Percentiles rank a stretch among this genome's conserved stretches.
These are phyloP conservation scores for Saxicola maurus DNA, from an alignment of 2,797 vertebrate species.

Conservation along the genomic window DNA sequence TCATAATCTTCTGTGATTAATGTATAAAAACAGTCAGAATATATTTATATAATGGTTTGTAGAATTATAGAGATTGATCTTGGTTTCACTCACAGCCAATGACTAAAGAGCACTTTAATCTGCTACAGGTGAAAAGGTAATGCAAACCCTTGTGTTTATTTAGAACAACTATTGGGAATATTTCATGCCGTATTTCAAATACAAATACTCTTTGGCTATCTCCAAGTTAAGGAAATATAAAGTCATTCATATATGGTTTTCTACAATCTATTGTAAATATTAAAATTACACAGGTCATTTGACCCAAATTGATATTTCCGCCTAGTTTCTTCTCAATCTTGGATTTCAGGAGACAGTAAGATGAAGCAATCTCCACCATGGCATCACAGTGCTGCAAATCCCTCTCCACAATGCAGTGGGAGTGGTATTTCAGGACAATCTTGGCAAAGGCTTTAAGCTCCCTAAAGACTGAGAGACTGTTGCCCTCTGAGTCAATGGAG, in stretches of 20 bases:
- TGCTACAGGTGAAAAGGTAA: conserved; percentile 58
- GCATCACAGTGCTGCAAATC: conserved; percentile 1
- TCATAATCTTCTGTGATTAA: conserved; percentile 65
- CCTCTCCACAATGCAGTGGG: not conserved
- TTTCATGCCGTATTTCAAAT: conserved; percentile 67
- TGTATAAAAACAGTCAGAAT: conserved; percentile 44
- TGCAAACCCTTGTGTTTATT: conserved; percentile 45
- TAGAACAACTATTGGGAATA: conserved; percentile 61
- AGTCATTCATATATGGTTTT: conserved; percentile 66
- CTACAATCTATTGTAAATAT: conserved; percentile 69
- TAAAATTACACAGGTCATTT: conserved; percentile 77
- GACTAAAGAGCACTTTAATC: conserved; percentile 48
- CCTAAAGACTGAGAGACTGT: not conserved
- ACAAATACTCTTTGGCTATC: conserved; percentile 66
- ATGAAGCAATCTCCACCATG: conserved; percentile 9
- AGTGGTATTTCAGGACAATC: not conserved
- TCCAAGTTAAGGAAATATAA: conserved; percentile 67
- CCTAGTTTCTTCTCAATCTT: conserved; percentile 59
- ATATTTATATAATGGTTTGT: conserved; percentile 39
- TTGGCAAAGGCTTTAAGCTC: conserved; percentile 9
- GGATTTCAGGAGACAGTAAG: conserved; percentile 39
- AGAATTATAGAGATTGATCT: conserved; percentile 45
- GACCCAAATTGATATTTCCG: conserved; percentile 71
- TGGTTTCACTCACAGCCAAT: conserved; percentile 45
- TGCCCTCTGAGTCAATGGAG: not conserved